These are phyloP conservation scores for Hoplias malabaricus DNA, from an alignment of 2,113 vertebrate species.

Conservation along the genomic window DNA sequence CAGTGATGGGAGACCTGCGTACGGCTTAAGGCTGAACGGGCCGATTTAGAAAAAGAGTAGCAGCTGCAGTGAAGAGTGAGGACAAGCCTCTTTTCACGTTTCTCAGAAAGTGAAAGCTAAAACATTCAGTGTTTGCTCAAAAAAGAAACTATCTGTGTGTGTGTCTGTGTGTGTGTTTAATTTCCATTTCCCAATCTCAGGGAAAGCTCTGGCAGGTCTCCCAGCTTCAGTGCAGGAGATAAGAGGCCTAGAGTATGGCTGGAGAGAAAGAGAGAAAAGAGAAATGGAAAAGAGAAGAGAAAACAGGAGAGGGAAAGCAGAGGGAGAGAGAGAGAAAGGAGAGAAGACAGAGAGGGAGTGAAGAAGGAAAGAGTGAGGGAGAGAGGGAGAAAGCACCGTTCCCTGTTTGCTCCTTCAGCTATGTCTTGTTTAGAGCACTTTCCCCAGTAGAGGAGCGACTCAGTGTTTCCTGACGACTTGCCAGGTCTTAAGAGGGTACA, in stretches of 20 bases:
- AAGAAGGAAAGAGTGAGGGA: background rate
- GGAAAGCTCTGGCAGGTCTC: conserved; percentile 31
- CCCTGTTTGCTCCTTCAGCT: conserved; percentile 33
- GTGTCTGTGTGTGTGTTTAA: conserved; percentile 22
- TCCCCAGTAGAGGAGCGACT: conserved; percentile 41
- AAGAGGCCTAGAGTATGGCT: background rate
- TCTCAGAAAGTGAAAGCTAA: conserved; percentile 39
- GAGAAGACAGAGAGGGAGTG: too few relatives aligned
- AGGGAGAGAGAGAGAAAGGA: background rate
- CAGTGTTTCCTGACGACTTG: conserved; percentile 58
- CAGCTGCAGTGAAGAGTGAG: background rate
- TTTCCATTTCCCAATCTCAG: conserved; percentile 39
- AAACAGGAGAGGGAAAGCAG: too few relatives aligned
- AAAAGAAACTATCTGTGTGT: background rate
- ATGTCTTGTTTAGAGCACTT: conserved; percentile 49
- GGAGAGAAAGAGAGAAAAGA: background rate
- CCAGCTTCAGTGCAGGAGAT: background rate
- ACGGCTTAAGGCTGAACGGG: background rate
- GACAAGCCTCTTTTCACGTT: background rate
- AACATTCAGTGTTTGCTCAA: conserved; percentile 6
- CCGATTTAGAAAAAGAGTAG: background rate
- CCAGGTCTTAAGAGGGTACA: conserved; percentile 39
- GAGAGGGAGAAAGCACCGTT: background rate
- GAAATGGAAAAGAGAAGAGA: too few relatives aligned
- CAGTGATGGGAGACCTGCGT: conserved; percentile 25